These are phyloP conservation scores for Cyclopterus lumpus DNA, from an alignment of 2,797 vertebrate genomes.

Conservation along the genomic window DNA sequence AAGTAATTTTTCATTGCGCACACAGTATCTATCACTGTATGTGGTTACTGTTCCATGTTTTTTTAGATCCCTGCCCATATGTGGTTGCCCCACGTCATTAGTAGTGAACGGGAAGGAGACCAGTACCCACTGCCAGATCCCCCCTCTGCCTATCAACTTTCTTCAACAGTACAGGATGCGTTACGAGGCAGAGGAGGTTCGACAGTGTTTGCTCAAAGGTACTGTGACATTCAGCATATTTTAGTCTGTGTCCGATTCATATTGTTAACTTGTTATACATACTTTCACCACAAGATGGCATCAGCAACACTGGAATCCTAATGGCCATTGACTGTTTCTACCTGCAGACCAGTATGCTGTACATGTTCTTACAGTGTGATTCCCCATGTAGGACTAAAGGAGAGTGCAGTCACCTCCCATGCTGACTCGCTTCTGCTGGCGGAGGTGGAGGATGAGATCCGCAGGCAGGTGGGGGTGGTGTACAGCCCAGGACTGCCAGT, in stretches of 20 bases:
- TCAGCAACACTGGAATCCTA: slow-evolving; percentile 12
- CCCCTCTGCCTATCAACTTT: slow-evolving; percentile 82
- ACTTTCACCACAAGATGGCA: slow-evolving; percentile 47
- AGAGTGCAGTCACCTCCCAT: slow-evolving; percentile 81
- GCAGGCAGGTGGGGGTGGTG: slow-evolving; percentile 80
- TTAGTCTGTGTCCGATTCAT: not conserved
- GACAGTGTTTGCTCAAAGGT: slow-evolving; percentile 88
- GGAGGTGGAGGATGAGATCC: slow-evolving; percentile 81
- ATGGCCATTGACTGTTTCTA: not conserved
- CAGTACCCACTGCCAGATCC: slow-evolving; percentile 81
- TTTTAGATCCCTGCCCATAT: slow-evolving; percentile 83
- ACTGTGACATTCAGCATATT: not conserved
- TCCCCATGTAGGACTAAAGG: slow-evolving; percentile 75
- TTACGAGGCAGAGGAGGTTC: slow-evolving; percentile 90
- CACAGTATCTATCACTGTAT: too few species aligned
- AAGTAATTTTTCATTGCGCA: not conserved
- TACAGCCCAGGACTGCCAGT: slow-evolving; percentile 81
- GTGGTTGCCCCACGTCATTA: slow-evolving; percentile 86
- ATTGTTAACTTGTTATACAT: not conserved
- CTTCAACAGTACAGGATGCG: slow-evolving; percentile 81
- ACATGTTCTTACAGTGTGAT: not conserved
- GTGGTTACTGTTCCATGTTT: too few species aligned
- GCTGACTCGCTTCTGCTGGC: slow-evolving; percentile 79
- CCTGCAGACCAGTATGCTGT: not conserved
- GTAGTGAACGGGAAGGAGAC: slow-evolving; percentile 82